Evolutionary conservation across 1,140 invertebrate species (phyloP).

Genomic region (Cepaea nemoralis): DNA sequence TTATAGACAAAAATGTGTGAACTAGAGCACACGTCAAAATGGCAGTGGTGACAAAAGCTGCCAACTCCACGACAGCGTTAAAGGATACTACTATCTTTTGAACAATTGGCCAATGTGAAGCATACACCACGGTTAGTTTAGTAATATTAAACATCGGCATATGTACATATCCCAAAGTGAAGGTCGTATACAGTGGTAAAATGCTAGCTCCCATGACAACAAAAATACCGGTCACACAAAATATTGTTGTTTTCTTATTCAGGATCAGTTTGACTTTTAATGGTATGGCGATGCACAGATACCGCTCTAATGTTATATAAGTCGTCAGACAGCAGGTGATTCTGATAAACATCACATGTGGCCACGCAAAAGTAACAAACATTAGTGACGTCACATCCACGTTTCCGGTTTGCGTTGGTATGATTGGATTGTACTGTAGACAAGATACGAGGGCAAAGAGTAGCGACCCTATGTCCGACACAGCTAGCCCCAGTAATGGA

Average conservation of each 20-base stretch:
- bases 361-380: background rate
- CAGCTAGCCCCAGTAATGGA: background rate
- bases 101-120: background rate
- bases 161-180: too few species aligned
- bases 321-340: conserved; percentile 23
- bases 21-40: background rate
- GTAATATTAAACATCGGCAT: background rate
- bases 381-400: background rate
- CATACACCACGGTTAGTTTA: background rate
- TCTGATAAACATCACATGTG: background rate
- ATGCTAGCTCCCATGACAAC: background rate
- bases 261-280: conserved; percentile 25
- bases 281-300: conserved; percentile 21
- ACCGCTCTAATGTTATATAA: conserved; percentile 27
- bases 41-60: background rate
- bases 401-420: background rate
- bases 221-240: background rate
- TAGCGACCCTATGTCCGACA: background rate
- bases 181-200: background rate
- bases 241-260: background rate
- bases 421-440: background rate
- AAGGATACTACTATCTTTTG: background rate
- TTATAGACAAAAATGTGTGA: background rate
- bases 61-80: background rate
- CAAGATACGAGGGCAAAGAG: background rate